phyloP scores from a whole-genome alignment of 2,113 vertebrate genomes.

The Daboia siamensis region DNA sequence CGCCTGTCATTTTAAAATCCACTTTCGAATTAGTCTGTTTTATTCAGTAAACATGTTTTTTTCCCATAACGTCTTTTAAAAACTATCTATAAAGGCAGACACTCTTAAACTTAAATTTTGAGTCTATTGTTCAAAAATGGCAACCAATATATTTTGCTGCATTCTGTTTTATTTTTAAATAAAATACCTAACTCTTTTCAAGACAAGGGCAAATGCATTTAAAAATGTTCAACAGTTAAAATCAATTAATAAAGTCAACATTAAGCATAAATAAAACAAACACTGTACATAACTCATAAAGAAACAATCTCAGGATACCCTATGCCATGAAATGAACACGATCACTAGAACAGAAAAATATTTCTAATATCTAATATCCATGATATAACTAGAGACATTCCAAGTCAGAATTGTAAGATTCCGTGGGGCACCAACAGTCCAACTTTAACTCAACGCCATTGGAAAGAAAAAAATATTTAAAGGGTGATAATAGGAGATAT shows the following conservation, averaged over 20 bases:
- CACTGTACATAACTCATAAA: not conserved
- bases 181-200: not conserved
- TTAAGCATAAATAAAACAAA: not conserved
- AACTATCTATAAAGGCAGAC: not conserved
- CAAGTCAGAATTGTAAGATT: not conserved
- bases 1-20: rapidly evolving
- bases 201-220: not conserved
- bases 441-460: too few relatives aligned
- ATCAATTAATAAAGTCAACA: not conserved
- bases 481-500: too few relatives aligned
- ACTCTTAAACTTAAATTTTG: not conserved
- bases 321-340: not conserved
- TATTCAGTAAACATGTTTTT: not conserved
- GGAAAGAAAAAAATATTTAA: too few relatives aligned
- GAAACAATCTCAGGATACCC: too few relatives aligned
- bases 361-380: not conserved
- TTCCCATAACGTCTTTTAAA: not conserved
- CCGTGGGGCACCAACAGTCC: not conserved
- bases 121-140: not conserved
- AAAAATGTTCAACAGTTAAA: not conserved
- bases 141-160: not conserved
- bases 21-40: not conserved
- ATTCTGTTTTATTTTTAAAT: not conserved
- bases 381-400: not conserved
- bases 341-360: not conserved